Evolutionary conservation across 2,797 vertebrate genomes (phyloP).

Genomic region (Limosa lapponica): DNA sequence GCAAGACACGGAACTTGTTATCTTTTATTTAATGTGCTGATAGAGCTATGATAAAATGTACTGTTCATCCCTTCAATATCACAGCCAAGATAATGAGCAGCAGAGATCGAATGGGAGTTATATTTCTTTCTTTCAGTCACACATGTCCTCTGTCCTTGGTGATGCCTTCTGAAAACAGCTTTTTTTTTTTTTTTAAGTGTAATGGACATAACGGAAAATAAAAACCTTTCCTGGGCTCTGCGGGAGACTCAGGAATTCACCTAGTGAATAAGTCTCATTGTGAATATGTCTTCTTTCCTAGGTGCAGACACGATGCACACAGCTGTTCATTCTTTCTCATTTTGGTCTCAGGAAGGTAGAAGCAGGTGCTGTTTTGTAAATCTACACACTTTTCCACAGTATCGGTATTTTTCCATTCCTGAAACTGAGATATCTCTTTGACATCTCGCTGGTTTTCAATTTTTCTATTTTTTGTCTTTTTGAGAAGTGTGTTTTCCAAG

Average conservation of each 20-base stretch:
- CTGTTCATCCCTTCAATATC: not conserved
- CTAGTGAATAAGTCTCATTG: not conserved
- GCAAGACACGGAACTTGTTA: not conserved
- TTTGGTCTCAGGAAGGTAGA: not conserved
- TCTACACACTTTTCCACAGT: not conserved
- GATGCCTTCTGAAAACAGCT: not conserved
- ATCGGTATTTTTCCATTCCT: not conserved
- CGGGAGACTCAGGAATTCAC: not conserved
- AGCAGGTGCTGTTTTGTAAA: not conserved
- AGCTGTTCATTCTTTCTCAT: not conserved
- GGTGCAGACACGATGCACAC: not conserved
- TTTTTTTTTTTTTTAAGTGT: not conserved
- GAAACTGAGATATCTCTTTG: not conserved
- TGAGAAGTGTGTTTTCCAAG: not conserved
- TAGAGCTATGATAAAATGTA: not conserved
- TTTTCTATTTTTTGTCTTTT: not conserved
- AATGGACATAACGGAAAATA: not conserved
- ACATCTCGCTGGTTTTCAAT: not conserved
- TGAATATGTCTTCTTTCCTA: not conserved
- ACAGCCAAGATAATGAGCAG: not conserved
- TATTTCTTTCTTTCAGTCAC: not conserved
- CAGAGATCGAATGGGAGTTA: not conserved
- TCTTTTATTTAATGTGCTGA: not conserved
- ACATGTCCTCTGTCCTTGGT: accelerated
- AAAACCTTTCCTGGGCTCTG: not conserved